phyloP scores from a whole-genome alignment of 1,140 invertebrate genomes.

The Caenorhabditis briggsae region DNA sequence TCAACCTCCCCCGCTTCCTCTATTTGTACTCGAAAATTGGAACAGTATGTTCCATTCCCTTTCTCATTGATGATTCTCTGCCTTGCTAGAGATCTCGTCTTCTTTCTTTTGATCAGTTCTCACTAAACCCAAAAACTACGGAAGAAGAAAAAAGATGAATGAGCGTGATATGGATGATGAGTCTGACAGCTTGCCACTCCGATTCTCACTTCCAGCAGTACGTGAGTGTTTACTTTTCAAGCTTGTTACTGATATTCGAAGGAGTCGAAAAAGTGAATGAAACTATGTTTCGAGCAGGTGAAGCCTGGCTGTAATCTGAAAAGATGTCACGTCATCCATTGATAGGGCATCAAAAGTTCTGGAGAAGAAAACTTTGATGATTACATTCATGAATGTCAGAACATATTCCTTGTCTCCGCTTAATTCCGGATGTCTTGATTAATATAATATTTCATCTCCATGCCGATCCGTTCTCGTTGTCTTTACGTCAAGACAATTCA shows the following conservation, averaged over 20 bases:
- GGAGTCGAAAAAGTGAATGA: background rate
- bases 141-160: constrained; percentile 2
- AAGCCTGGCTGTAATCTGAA: background rate
- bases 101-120: too few relatives aligned
- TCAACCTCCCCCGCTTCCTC: background rate
- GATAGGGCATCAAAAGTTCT: background rate
- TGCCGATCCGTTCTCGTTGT: background rate
- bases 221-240: background rate
- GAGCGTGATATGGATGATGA: constrained; percentile 35
- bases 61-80: background rate
- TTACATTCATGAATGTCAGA: background rate
- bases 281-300: background rate
- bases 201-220: background rate
- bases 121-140: background rate
- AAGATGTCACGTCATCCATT: background rate
- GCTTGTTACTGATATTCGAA: background rate
- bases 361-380: background rate
- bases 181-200: constrained; percentile 15
- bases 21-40: background rate
- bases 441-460: constrained; percentile 13
- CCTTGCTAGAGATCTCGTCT: too few relatives aligned
- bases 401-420: background rate
- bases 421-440: background rate
- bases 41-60: background rate
- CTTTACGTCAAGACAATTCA: constrained; percentile 18